phyloP scores from a whole-genome alignment of 2,888 invertebrate species.

The Scaptomyza polygonia region DNA sequence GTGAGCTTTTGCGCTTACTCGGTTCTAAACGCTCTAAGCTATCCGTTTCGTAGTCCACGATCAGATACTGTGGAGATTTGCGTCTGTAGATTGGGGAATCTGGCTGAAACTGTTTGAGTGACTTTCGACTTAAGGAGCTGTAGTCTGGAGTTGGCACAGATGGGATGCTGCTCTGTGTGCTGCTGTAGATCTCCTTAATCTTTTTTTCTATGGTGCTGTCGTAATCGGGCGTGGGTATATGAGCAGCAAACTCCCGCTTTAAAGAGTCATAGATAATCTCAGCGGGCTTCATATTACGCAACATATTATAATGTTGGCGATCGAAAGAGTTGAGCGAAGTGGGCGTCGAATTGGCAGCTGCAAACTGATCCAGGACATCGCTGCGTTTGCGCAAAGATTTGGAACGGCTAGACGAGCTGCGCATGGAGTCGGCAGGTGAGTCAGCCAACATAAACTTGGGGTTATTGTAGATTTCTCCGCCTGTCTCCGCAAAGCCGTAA shows the following conservation, averaged over 20 bases:
- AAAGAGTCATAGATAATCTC: constrained; percentile 89
- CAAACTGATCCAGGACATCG: constrained; percentile 82
- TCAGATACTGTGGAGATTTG: constrained; percentile 84
- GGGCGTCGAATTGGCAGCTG: constrained; percentile 81
- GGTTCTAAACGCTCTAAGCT: constrained; percentile 88
- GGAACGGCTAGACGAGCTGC: constrained; percentile 78
- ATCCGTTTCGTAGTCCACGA: constrained; percentile 90
- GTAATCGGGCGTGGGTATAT: constrained; percentile 84
- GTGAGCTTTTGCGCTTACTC: constrained; percentile 84
- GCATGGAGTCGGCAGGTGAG: constrained; percentile 81
- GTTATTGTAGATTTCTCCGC: constrained; percentile 83
- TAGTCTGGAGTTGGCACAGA: constrained; percentile 84
- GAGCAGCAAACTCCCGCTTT: constrained; percentile 83
- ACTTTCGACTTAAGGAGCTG: constrained; percentile 83
- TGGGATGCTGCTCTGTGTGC: constrained; percentile 81
- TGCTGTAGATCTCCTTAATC: constrained; percentile 83
- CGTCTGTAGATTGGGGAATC: constrained; percentile 84
- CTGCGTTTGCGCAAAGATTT: constrained; percentile 75
- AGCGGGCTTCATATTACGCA: constrained; percentile 84
- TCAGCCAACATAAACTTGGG: constrained; percentile 83
- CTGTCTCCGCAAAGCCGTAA: constrained; percentile 80
- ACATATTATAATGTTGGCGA: constrained; percentile 82
- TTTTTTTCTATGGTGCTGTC: constrained; percentile 84
- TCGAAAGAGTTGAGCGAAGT: constrained; percentile 80
- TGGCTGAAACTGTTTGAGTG: constrained; percentile 83